Evolutionary conservation across 2,113 vertebrate species (phyloP), one percentile per base, ranked within the genome.

Genomic region (Silurus meridionalis): DNA sequence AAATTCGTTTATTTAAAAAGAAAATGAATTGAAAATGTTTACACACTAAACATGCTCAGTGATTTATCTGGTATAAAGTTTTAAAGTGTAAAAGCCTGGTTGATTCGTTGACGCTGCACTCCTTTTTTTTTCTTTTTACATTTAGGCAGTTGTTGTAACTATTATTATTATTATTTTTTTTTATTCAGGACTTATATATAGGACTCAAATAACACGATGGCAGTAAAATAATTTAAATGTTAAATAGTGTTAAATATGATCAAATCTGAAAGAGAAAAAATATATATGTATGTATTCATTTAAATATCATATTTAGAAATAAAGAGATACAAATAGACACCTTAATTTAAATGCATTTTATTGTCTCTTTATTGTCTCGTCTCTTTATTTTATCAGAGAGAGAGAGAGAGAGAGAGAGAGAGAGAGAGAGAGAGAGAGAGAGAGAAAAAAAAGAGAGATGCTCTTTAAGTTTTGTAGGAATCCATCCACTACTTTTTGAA

Each of bases 1-100:
- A 77, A 77, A 53, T 55, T 77, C 74, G 52, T 77, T 55, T 74
- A 50, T 50, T 74, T 10, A 74, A 23, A 74, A 74, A 72, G 7
- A 74, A 46, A 74, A 4, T 46, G 48, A 72, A 46, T 23, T 50
- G 46, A 19, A 50, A 17, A 74, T 52, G 71, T 10, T 48, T 48
- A 63, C 19, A 9, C 72, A 23, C 21, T 14, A 78, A 25, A 15
- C n/a, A 7, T 10, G 6, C 5, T 75, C 48, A 75, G 72, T 23
- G 48, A 52, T 52, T 52, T 11, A n/a, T n/a, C 13, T 52, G 8
- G 9, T 5, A 11, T 52, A 50, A 71, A 25, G 4, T 37, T 37
- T 37, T 37, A 66, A 2, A 37, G 11, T 69, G 28, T 37, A 0
- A 17, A 46, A 71, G 37, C 25, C 66, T 69, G 6, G 25, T 67